These are phyloP conservation scores for Salvator merianae DNA, from an alignment of 2,113 vertebrate species.

Conservation along the genomic window DNA sequence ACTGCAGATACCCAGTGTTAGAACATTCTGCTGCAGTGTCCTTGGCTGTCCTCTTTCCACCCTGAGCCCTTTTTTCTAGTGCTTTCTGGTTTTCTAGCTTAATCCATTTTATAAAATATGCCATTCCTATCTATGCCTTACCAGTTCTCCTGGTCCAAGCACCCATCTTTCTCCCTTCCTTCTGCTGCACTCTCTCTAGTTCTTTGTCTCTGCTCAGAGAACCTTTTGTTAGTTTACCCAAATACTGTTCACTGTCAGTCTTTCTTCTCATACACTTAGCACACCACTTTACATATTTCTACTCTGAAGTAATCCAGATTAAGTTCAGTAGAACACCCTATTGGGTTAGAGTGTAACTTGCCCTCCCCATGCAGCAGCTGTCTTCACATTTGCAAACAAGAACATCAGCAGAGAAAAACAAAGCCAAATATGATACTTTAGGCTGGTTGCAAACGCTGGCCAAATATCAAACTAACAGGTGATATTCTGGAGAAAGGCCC, in stretches of 20 bases:
- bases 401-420: background rate
- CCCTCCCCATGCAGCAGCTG: background rate
- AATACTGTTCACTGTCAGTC: fast-evolving
- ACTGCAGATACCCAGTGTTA: conserved; percentile 11
- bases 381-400: background rate
- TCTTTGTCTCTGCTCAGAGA: background rate
- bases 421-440: background rate
- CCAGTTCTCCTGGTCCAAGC: conserved; percentile 29
- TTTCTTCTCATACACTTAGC: conserved; percentile 23
- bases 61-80: conserved; percentile 38
- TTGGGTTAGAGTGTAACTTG: background rate
- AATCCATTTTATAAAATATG: conserved; percentile 20
- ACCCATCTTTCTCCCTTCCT: conserved; percentile 1
- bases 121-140: conserved; percentile 19
- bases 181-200: conserved; percentile 24
- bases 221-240: background rate
- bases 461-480: no score
- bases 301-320: background rate
- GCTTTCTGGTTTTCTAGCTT: conserved; percentile 37
- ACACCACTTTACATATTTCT: background rate
- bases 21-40: conserved; percentile 60
- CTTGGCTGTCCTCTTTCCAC: conserved; percentile 63
- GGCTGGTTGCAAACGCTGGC: no score
- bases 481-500: no score
- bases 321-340: background rate